Evolutionary conservation across 2,797 vertebrate species (phyloP).

Genomic region (Sciurus vulgaris): DNA sequence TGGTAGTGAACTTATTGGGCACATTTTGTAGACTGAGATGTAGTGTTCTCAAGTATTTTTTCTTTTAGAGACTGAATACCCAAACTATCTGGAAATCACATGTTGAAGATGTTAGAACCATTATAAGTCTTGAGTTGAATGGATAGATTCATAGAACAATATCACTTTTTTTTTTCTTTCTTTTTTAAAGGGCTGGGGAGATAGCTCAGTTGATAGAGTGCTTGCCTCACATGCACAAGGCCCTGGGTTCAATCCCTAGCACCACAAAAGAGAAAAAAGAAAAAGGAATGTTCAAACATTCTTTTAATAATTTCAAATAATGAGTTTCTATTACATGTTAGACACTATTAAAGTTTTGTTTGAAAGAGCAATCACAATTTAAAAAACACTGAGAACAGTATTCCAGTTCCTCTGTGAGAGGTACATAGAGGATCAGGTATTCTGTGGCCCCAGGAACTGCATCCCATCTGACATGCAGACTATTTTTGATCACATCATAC

Average conservation of each 20-base stretch:
- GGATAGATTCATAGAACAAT: neutral
- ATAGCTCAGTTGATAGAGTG: too few relatives aligned
- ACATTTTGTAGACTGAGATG: neutral
- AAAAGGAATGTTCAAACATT: neutral
- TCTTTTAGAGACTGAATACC: neutral
- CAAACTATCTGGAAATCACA: neutral
- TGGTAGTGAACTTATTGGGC: neutral
- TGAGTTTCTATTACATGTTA: neutral
- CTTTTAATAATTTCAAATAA: neutral
- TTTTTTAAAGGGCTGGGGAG: neutral
- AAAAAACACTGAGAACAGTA: neutral
- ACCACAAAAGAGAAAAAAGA: too few relatives aligned
- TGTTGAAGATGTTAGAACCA: neutral
- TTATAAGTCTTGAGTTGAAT: neutral
- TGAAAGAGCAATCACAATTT: neutral
- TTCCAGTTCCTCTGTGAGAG: constrained; percentile 89
- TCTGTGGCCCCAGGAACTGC: constrained; percentile 92
- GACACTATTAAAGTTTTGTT: neutral
- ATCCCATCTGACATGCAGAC: constrained; percentile 93
- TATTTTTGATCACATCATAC: constrained; percentile 92
- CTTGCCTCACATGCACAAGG: too few relatives aligned
- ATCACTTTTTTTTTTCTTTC: neutral
- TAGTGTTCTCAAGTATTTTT: neutral
- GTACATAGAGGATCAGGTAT: constrained; percentile 95
- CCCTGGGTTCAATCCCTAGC: too few relatives aligned